Base-by-base conservation (phyloP, 2,797 vertebrate species). In the Eidolon dupreanum region DNA sequence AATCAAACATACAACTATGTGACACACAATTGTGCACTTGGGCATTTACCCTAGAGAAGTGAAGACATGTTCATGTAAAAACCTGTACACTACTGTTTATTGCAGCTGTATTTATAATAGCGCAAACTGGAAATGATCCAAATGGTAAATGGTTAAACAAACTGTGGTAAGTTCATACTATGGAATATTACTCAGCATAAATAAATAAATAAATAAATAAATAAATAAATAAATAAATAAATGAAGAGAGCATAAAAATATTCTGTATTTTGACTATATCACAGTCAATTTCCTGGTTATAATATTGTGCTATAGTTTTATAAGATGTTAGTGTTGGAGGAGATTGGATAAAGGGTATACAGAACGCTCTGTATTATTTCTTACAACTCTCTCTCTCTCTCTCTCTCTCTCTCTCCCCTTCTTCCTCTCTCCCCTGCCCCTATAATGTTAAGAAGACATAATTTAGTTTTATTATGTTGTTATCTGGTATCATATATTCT, bases 11-110 rank as follows among this genome's bases (percentile, higher is more conserved):
- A 6, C 43, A 77, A 82, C 61, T 92, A 70, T 15, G 15, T 66
- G 53, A 75, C 8, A 2, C 57, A 5, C 16, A 86, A 77, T 77
- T 70, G 20, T 0, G 26, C 8, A 63, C 11, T 28, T 88, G 59
- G 7, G 3, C 22, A 19, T 94, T 82, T 65, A 84, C 81, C 51
- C 33, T 28, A 84, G 71, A 87, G 26, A 78, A 90, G 36, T 86
- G 38, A 95, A 89, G 16, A 55, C n/a, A 17, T 78, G 9, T 81
- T 90, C 46, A 84, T 5, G 55, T 68, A 83, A 92, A 88, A 95
- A 24, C 57, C 36, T 84, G 12, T 46, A n/a, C 15, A 55, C 4
- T 51, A 33, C 55, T 79, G 20, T 59, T 88, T 66, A 68, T 51
- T 93, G 26, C 41, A 66, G 6, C 20, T 79, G 90, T 68, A 41